Base-by-base conservation (phyloP, 2,888 invertebrate genomes). In the Piscicola geometra region DNA sequence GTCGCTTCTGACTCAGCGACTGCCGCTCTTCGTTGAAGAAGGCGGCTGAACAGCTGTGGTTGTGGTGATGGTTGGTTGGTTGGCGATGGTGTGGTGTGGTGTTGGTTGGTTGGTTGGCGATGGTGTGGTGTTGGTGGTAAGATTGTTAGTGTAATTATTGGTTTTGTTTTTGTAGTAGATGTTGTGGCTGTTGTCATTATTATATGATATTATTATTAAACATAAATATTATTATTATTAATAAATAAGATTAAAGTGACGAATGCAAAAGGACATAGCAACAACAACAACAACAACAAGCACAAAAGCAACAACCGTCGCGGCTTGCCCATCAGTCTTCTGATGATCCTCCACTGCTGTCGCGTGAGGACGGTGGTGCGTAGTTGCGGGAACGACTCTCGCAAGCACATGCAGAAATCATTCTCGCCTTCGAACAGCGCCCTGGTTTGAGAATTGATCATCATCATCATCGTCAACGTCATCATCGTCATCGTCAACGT, bases 251-350 rank as follows among this genome's bases (percentile, higher is more conserved):
- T 18, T 15, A 9, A 47, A 2, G 12, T n/a, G 28, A 28, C 15
- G 50, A 28, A 56, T n/a, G 50, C 47, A n/a, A 15, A 12, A 5
- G 15, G 35, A 74, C 69, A 68, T 69, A 33, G 15, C 9, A 47
- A 41, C 32, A 41, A 18, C n/a, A n/a, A n/a, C n/a, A n/a, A n/a
- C n/a, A n/a, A n/a, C n/a, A n/a, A n/a, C 50, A 47, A 47, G 21
- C 50, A 47, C 5, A 56, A 36, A n/a, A n/a, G n/a, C 18, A 35
- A 18, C 85, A 93, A 97, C 83, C 98, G 89, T 71, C 99, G 88
- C 0, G 99, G 98, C 83, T 97, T 97, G 0, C 99, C 98, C 93
- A 99, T 94, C 88, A 96, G 90, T 79, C 95, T 88, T 75, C 98
- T 88, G 76, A 99, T 92, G 86, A 93, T 93, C 74, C 93, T 91